phyloP scores from a whole-genome alignment of 2,113 vertebrate genomes.

The Sciurus niger region DNA sequence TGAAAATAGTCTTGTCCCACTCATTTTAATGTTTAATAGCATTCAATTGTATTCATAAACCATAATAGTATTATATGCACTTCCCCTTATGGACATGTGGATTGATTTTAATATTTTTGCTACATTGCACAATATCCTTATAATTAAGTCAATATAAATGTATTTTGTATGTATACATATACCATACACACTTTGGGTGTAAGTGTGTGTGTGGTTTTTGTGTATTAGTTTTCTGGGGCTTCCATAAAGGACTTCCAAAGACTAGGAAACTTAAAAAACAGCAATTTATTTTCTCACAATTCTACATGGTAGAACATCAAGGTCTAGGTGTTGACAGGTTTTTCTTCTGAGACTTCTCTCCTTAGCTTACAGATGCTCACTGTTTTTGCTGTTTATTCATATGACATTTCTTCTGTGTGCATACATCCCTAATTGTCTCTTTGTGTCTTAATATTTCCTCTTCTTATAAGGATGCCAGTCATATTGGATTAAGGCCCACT shows the following conservation, averaged over 20 bases:
- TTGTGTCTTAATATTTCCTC: not conserved
- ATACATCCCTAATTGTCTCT: not conserved
- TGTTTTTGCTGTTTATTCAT: not conserved
- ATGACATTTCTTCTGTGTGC: not conserved
- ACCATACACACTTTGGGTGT: not conserved
- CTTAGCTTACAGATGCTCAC: not conserved
- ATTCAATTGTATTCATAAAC: not conserved
- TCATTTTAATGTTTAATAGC: conserved; percentile 7
- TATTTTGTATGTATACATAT: not conserved
- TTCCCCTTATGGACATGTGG: not conserved
- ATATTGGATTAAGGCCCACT: not conserved
- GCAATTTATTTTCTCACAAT: not conserved
- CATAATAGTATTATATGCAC: not conserved
- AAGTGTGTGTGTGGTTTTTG: too few species aligned
- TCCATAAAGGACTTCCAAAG: not conserved
- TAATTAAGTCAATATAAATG: not conserved
- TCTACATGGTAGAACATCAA: not conserved
- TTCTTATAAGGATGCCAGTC: not conserved
- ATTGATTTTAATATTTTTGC: not conserved
- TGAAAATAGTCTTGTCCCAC: not conserved
- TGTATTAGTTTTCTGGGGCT: not conserved
- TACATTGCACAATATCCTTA: not conserved
- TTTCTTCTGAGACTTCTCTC: not conserved
- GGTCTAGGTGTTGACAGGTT: not conserved
- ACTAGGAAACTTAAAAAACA: not conserved